Percentiles rank a stretch among this genome's conserved stretches.
These are phyloP conservation scores for Eleginops maclovinus DNA, from an alignment of 2,113 vertebrate genomes.

Conservation along the genomic window DNA sequence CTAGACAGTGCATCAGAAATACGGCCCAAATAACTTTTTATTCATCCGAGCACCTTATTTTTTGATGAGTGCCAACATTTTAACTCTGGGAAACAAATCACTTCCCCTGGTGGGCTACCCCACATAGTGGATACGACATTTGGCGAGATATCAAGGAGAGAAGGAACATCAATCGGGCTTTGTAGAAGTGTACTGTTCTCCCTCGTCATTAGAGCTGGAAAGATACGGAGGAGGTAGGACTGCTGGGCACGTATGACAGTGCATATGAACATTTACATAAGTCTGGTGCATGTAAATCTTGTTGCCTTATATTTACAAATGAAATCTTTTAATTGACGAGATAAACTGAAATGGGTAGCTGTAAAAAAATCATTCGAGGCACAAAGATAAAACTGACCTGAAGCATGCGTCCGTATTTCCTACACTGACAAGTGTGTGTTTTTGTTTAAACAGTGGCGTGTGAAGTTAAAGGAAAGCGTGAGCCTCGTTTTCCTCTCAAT, in stretches of 20 bases:
- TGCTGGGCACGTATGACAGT: slow-evolving; percentile 2
- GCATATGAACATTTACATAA: background rate
- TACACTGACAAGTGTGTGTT: slow-evolving; percentile 38
- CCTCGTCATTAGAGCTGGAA: slow-evolving; percentile 17
- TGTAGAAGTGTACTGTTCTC: slow-evolving; percentile 10
- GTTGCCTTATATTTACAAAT: slow-evolving; percentile 18
- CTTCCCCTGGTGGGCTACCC: slow-evolving; percentile 24
- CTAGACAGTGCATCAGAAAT: slow-evolving; percentile 5
- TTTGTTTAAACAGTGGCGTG: slow-evolving; percentile 36
- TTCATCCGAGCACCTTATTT: slow-evolving; percentile 28
- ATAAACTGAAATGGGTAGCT: slow-evolving; percentile 5
- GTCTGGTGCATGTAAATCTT: background rate
- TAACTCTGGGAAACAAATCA: slow-evolving; percentile 27
- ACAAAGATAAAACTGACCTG: slow-evolving; percentile 29
- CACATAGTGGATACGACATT: slow-evolving; percentile 29
- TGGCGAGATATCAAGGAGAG: slow-evolving; percentile 59
- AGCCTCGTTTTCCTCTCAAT: slow-evolving; percentile 36
- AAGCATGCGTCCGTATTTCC: slow-evolving; percentile 12
- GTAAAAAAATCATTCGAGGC: background rate
- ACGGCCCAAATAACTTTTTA: background rate
- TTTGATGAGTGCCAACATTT: slow-evolving; percentile 34
- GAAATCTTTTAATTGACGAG: background rate
- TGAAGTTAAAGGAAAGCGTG: slow-evolving; percentile 40
- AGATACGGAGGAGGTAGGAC: background rate
- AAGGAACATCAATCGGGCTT: slow-evolving; percentile 23